Conservation (phyloP, 2,888 invertebrate species). For the Pemphredon lugubris region DNA sequence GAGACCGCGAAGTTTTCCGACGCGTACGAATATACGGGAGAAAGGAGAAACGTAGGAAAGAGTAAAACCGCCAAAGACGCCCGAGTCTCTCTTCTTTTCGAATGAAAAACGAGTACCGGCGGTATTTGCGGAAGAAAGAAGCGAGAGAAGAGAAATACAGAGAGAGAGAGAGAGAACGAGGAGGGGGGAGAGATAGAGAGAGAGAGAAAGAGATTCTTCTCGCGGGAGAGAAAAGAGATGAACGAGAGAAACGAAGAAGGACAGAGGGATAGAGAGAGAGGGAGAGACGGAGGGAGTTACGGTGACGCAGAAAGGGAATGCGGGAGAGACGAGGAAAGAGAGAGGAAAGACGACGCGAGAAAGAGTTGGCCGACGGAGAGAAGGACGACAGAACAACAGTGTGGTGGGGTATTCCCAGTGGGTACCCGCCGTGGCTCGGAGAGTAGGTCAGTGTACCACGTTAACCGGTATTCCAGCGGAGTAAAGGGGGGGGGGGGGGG, state of each 20-base stretch:
- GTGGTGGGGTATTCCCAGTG: constrained; percentile 62
- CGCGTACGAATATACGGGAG: too few relatives aligned
- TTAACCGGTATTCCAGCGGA: constrained; percentile 72
- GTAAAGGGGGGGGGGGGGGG: constrained; percentile 56
- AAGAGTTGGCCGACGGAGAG: constrained; percentile 46
- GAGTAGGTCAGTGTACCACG: constrained; percentile 81
- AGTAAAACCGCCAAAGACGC: constrained; percentile 2
- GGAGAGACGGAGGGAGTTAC: constrained; percentile 49
- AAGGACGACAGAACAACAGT: constrained; percentile 68
- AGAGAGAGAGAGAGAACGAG: constrained; percentile 4
- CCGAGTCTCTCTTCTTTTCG: constrained; percentile 4
- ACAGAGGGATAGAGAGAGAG: constrained; percentile 48
- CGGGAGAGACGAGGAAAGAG: constrained; percentile 53
- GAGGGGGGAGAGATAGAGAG: constrained; percentile 1
- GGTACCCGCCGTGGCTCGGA: constrained; percentile 68
- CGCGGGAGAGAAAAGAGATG: constrained; percentile 7
- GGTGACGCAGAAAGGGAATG: constrained; percentile 36
- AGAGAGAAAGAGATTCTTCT: not conserved
- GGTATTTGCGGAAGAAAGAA: not conserved
- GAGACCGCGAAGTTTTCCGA: too few relatives aligned
- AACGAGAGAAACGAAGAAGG: constrained; percentile 28
- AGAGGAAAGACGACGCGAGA: constrained; percentile 41
- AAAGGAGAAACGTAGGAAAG: constrained; percentile 8
- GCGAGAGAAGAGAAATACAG: not conserved
- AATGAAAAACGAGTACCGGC: constrained; percentile 5